Percentiles rank a stretch among this genome's conserved stretches.
Evolutionary conservation across 2,888 invertebrate genomes (phyloP).

Genomic region (Callyntrura sp.): DNA sequence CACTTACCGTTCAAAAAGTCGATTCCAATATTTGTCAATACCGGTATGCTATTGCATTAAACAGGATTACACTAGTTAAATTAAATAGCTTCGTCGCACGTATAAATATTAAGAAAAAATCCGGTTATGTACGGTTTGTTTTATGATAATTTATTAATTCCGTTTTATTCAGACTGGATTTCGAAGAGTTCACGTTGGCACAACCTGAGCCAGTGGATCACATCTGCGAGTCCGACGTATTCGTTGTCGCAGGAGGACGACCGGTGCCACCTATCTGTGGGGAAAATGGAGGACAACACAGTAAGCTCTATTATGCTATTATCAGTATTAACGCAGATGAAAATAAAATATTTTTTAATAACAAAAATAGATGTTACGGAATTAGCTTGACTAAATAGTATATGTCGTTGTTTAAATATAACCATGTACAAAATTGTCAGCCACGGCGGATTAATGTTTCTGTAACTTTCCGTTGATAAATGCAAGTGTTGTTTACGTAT

Average conservation of each 20-base stretch:
- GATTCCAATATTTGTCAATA: slow-evolving; percentile 84
- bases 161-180: slow-evolving; percentile 82
- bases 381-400: slow-evolving; percentile 13
- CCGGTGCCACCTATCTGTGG: slow-evolving; percentile 84
- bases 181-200: slow-evolving; percentile 84
- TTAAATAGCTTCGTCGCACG: neutral
- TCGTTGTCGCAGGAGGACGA: slow-evolving; percentile 84
- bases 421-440: too few species aligned
- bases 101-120: neutral
- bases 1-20: slow-evolving; percentile 83
- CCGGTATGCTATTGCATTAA: slow-evolving; percentile 74
- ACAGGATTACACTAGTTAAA: neutral
- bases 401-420: slow-evolving; percentile 5
- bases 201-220: slow-evolving; percentile 84
- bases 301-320: slow-evolving; percentile 81
- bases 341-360: too few species aligned
- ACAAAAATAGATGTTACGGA: neutral
- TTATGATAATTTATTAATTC: too few species aligned
- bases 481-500: neutral
- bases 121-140: neutral
- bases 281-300: slow-evolving; percentile 84
- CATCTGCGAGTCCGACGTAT: slow-evolving; percentile 84
- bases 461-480: slow-evolving; percentile 34
- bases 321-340: too few species aligned
- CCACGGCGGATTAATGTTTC: neutral